phyloP scores from a whole-genome alignment of 1,140 invertebrate genomes.

The Chymomyza costata region DNA sequence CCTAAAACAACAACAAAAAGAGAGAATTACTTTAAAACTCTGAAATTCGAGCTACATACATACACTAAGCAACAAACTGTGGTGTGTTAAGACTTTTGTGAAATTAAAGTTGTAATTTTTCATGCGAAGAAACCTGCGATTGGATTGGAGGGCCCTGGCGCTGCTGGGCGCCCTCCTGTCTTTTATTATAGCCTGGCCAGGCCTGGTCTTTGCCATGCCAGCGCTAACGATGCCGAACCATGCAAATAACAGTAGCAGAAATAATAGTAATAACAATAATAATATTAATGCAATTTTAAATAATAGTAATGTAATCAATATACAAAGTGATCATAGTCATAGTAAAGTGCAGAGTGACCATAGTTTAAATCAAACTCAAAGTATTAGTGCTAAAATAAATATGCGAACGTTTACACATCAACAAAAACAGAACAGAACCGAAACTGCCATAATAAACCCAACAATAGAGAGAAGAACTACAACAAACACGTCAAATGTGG shows the following conservation, averaged over 20 bases:
- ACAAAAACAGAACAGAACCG: too few relatives aligned
- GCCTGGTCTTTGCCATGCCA: conserved; percentile 63
- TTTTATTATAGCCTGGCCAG: conserved; percentile 61
- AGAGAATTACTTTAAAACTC: background rate
- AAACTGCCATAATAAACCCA: conserved; percentile 42
- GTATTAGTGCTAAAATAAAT: conserved; percentile 70
- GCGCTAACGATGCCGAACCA: conserved; percentile 30
- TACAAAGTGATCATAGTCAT: conserved; percentile 68
- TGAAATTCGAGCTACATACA: conserved; percentile 21
- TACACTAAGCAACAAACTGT: conserved; percentile 7
- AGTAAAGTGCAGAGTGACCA: conserved; percentile 50
- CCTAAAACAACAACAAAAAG: conserved; percentile 10
- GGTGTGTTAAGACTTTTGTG: conserved; percentile 36
- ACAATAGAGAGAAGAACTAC: conserved; percentile 23
- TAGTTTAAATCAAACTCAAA: conserved; percentile 66
- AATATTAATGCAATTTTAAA: background rate
- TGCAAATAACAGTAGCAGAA: conserved; percentile 2
- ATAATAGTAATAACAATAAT: conserved; percentile 21
- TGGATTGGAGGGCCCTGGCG: conserved; percentile 75
- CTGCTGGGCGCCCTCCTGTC: conserved; percentile 75
- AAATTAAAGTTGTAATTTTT: conserved; percentile 62
- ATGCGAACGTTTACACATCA: conserved; percentile 48
- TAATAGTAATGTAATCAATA: conserved; percentile 13
- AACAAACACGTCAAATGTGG: conserved; percentile 18
- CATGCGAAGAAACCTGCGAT: conserved; percentile 74